phyloP scores from a whole-genome alignment of 2,113 vertebrate species.

The Cyprinodon variegatus region DNA sequence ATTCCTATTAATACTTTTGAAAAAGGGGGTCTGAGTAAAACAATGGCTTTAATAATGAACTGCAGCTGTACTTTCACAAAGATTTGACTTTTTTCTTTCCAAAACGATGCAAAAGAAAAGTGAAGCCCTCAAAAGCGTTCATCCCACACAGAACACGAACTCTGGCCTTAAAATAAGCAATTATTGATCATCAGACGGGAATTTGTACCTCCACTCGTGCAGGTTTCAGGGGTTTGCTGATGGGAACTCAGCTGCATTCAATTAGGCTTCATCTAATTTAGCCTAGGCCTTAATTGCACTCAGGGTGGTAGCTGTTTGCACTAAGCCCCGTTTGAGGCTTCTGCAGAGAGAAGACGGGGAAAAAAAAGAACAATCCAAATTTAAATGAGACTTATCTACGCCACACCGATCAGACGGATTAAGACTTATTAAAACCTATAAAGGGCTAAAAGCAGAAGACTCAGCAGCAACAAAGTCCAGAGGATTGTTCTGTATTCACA shows the following conservation, averaged over 20 bases:
- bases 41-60: neutral
- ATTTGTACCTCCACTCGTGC: conserved; percentile 41
- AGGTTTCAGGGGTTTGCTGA: conserved; percentile 56
- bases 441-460: conserved; percentile 47
- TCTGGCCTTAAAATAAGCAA: neutral
- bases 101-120: too few species aligned
- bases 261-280: conserved; percentile 75
- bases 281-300: conserved; percentile 78
- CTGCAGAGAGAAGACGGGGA: conserved; percentile 20
- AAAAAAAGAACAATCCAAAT: conserved; percentile 77
- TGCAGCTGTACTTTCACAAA: too few species aligned
- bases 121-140: neutral
- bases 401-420: conserved; percentile 89
- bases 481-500: conserved; percentile 71
- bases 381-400: conserved; percentile 89
- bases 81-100: neutral
- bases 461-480: conserved; percentile 64
- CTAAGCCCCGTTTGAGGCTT: conserved; percentile 71
- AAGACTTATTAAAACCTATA: conserved; percentile 88
- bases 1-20: too few species aligned
- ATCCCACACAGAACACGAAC: neutral
- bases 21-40: neutral
- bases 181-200: neutral
- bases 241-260: conserved; percentile 72
- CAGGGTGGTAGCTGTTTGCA: conserved; percentile 73